phyloP scores from a whole-genome alignment of 2,888 invertebrate genomes.

The Rhagophthalmus giganteus region DNA sequence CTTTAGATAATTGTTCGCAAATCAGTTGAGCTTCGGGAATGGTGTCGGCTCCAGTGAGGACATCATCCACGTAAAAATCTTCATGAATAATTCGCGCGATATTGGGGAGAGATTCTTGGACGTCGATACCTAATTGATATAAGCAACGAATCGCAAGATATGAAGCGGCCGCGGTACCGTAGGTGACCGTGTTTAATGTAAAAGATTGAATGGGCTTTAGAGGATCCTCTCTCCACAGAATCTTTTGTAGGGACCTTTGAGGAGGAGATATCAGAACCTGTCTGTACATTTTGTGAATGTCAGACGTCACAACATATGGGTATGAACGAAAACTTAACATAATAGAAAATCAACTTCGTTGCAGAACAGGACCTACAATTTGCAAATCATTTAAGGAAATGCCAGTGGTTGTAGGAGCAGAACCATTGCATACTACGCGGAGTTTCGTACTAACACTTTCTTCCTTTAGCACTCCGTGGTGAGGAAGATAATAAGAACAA shows the following conservation, averaged over 20 bases:
- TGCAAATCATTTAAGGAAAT: constrained; percentile 1
- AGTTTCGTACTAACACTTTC: constrained; percentile 9
- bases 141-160: too few relatives aligned
- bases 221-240: constrained; percentile 43
- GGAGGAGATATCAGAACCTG: constrained; percentile 38
- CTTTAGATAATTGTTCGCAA: constrained; percentile 19
- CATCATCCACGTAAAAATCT: constrained; percentile 45
- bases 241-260: constrained; percentile 43
- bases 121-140: constrained; percentile 37
- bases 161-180: constrained; percentile 43
- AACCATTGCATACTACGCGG: constrained; percentile 8
- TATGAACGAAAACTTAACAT: constrained; percentile 41
- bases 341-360: constrained; percentile 43
- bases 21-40: constrained; percentile 26
- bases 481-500: constrained; percentile 32
- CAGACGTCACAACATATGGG: constrained; percentile 42
- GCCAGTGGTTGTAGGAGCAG: not conserved
- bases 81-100: constrained; percentile 25
- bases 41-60: constrained; percentile 32
- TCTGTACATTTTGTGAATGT: constrained; percentile 49
- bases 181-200: constrained; percentile 40
- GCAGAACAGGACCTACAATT: constrained; percentile 41
- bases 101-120: constrained; percentile 14
- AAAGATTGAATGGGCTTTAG: not conserved
- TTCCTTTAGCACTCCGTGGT: constrained; percentile 44